These are phyloP conservation scores for Zoanthus sansibaricus DNA, from an alignment of 92 coral and sea anemone species.

Conservation along the genomic window DNA sequence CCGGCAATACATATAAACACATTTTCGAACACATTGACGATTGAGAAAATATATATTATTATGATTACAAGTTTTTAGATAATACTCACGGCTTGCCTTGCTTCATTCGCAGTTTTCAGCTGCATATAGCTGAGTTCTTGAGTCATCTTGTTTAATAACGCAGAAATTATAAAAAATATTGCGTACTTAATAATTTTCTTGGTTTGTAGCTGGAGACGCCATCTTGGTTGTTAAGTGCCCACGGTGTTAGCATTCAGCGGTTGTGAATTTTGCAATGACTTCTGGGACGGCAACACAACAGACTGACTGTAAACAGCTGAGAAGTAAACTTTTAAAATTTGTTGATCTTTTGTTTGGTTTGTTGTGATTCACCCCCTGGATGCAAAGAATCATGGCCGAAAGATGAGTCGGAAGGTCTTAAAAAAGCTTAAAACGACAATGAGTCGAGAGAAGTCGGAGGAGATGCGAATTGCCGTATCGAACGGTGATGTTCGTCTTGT, in stretches of 20 bases:
- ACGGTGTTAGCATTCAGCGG: slow-evolving; percentile 33
- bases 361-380: not conserved
- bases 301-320: slow-evolving; percentile 15
- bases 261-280: slow-evolving; percentile 36
- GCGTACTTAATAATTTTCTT: slow-evolving; percentile 20
- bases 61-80: not conserved
- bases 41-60: not conserved
- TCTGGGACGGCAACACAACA: slow-evolving; percentile 41
- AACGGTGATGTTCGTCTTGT: slow-evolving; percentile 84
- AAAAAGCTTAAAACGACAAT: slow-evolving; percentile 55
- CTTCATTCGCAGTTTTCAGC: slow-evolving; percentile 98
- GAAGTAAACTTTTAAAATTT: slow-evolving; percentile 30
- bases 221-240: slow-evolving; percentile 67
- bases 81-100: slow-evolving; percentile 83
- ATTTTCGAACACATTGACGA: not conserved
- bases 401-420: slow-evolving; percentile 72
- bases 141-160: slow-evolving; percentile 63
- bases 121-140: slow-evolving; percentile 96
- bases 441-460: slow-evolving; percentile 63
- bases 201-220: slow-evolving; percentile 63
- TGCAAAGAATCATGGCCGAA: not conserved
- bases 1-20: not conserved
- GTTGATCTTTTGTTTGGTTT: slow-evolving; percentile 17
- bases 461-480: slow-evolving; percentile 81
- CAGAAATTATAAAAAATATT: not conserved